Conservation (phyloP, 2,113 vertebrate species). For the Felis catus region DNA sequence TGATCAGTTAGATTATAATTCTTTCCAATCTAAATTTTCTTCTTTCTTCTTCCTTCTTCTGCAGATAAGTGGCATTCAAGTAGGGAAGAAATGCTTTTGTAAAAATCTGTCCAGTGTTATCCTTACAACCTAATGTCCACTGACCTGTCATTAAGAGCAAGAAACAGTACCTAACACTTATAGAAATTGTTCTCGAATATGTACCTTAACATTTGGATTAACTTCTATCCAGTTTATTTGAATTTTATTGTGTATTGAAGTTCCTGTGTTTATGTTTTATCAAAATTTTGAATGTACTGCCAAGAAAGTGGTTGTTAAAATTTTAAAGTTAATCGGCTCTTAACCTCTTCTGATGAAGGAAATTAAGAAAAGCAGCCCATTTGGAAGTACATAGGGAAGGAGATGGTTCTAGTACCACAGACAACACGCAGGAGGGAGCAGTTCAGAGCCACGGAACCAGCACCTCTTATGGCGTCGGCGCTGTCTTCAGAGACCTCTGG, state of each 20-base stretch:
- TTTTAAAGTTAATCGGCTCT: conserved; percentile 84
- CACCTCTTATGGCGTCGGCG: conserved; percentile 90
- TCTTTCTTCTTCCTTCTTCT: conserved; percentile 60
- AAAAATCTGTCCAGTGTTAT: not conserved
- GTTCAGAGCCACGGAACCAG: conserved; percentile 89
- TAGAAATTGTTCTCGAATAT: conserved; percentile 51
- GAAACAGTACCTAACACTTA: conserved; percentile 13
- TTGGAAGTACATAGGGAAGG: conserved; percentile 99
- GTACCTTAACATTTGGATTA: conserved; percentile 13
- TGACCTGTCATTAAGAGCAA: conserved; percentile 38
- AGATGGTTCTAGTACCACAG: conserved; percentile 99
- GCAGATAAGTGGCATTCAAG: conserved; percentile 32
- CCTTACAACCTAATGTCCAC: not conserved
- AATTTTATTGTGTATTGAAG: conserved; percentile 51
- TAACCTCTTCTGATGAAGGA: conserved; percentile 95
- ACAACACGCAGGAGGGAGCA: conserved; percentile 97
- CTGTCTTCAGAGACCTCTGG: conserved; percentile 98
- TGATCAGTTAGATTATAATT: conserved; percentile 40
- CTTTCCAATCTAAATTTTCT: conserved; percentile 46
- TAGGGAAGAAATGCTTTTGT: conserved; percentile 58
- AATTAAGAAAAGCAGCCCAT: conserved; percentile 98
- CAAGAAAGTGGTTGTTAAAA: conserved; percentile 76
- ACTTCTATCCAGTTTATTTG: conserved; percentile 28
- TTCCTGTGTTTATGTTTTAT: conserved; percentile 76
- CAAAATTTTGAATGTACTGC: conserved; percentile 63